These are phyloP conservation scores for Heliconius ethilla DNA, from an alignment of 2,888 invertebrate species.

Conservation along the genomic window DNA sequence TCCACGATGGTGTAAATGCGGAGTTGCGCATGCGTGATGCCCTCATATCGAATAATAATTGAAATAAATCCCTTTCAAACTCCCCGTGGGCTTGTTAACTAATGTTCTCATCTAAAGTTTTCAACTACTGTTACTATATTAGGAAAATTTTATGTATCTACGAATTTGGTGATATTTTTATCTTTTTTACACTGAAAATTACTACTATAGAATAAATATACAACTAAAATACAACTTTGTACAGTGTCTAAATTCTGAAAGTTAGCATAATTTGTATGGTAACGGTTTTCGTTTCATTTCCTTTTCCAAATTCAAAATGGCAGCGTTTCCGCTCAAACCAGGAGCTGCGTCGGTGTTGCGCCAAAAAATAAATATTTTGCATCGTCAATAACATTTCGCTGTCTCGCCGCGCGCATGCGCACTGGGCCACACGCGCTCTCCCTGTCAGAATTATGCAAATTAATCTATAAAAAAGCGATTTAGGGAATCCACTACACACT, in stretches of 20 bases:
- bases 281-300: conserved; percentile 20
- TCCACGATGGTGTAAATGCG: conserved; percentile 59
- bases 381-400: conserved; percentile 77
- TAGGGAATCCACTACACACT: conserved; percentile 61
- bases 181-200: background rate
- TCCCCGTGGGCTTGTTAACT: conserved; percentile 61
- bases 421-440: conserved; percentile 51
- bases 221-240: background rate
- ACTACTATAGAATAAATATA: no score
- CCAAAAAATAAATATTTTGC: conserved; percentile 79
- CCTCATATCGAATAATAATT: conserved; percentile 73
- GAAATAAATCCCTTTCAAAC: conserved; percentile 76
- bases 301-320: conserved; percentile 50
- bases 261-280: conserved; percentile 7
- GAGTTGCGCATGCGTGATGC: conserved; percentile 67
- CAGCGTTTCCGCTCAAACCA: conserved; percentile 46
- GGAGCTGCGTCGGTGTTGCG: conserved; percentile 59
- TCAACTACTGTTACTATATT: conserved; percentile 45
- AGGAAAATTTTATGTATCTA: conserved; percentile 37
- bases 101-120: conserved; percentile 68
- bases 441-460: conserved; percentile 82
- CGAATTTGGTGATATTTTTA: background rate
- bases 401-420: conserved; percentile 69
- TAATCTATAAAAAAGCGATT: conserved; percentile 76
- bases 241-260: background rate